Evolutionary conservation across 2,797 vertebrate species (phyloP), one percentile per base, ranked within the genome.

Genomic region (Melopsittacus undulatus): DNA sequence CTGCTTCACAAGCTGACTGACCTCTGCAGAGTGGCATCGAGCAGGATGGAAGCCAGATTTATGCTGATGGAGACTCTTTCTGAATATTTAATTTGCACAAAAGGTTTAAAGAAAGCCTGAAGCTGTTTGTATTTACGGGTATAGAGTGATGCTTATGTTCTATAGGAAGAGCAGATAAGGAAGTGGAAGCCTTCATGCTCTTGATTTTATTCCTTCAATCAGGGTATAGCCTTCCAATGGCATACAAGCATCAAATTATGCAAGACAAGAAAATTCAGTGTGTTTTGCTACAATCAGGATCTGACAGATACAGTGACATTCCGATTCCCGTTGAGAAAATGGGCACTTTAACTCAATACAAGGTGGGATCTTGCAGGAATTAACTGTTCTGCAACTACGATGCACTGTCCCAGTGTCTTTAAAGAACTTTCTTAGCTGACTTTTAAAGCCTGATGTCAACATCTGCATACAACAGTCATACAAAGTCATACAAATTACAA

Each of bases 361-460:
- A 46, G 68, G 70, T 69, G 86, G 63, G 68, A 92, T 91, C 62
- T 74, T 95, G 89, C 96, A 95, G 87, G 73, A 89, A 69, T 38
- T 32, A 52, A 66, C 70, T 67, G 62, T 83, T 81, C 93, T 77
- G 93, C 87, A 94, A 89, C 46, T 83, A 48, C 56, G 79, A 36
- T 95, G 88, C 92, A 97, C 91, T 96, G 94, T 92, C 94, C 83
- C 83, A 92, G 89, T 94, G 89, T 94, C 83, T 95, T 90, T 27
- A 69, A 72, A 73, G 52, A 92, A 86, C 80, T 92, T 74, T 51
- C 27, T 90, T 38, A 74, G 45, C 22, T 54, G 17, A 18, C n/a
- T 89, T 92, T 62, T 86, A 93, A 94, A 93, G 59, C 91, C 84
- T 91, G 48, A 62, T 90, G 45, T 62, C 83, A 86, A n/a, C 67